Conservation (phyloP, 2,797 vertebrate species). For the Pangasius larnaudii region DNA sequence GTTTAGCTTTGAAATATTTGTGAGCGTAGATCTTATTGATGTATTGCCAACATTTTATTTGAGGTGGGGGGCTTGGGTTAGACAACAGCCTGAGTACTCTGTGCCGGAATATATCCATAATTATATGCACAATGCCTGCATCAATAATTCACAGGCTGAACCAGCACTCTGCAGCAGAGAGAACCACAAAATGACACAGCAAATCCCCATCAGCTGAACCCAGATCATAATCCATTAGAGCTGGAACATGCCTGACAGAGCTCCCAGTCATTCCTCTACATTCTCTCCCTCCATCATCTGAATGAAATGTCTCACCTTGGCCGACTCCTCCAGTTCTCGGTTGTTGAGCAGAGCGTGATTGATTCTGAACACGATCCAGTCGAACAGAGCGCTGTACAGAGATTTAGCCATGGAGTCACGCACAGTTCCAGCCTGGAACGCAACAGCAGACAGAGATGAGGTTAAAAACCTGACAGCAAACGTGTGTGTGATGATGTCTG, state of each 20-base stretch:
- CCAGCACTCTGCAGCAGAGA: conserved; percentile 24
- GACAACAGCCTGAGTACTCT: neutral
- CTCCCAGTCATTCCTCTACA: neutral
- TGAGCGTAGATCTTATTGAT: neutral
- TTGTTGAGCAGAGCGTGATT: conserved; percentile 96
- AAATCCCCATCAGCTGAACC: conserved; percentile 27
- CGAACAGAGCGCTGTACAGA: conserved; percentile 95
- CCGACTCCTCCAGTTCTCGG: conserved; percentile 89
- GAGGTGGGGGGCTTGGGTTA: neutral
- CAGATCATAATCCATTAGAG: conserved; percentile 29
- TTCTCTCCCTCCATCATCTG: neutral
- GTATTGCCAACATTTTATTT: neutral
- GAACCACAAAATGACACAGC: conserved; percentile 26
- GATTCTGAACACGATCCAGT: conserved; percentile 99
- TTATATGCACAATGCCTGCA: neutral
- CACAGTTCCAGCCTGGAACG: conserved; percentile 71
- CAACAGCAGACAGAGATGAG: neutral
- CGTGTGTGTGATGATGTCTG: neutral
- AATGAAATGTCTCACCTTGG: conserved; percentile 80
- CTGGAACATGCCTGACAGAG: neutral
- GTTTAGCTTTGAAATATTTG: neutral
- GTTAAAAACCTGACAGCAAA: neutral
- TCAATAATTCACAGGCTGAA: conserved; percentile 41
- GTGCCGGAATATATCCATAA: neutral
- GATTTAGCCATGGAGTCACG: conserved; percentile 98